Conservation (phyloP, 2,113 vertebrate genomes). For the Scatophagus argus region DNA sequence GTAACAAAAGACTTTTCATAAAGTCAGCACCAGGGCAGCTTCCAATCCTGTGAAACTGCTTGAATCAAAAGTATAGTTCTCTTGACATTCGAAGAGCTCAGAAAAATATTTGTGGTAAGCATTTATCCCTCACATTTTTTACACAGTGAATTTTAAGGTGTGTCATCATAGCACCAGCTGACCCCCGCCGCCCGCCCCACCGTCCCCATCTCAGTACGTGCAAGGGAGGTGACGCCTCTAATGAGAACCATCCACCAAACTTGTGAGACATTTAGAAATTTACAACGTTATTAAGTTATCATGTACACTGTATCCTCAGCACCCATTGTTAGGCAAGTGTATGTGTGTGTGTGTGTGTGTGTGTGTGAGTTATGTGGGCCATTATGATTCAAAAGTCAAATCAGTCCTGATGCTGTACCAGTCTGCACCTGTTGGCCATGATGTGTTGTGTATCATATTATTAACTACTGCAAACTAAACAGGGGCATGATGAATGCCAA, state of each 20-base stretch:
- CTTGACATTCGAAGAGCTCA: slow-evolving; percentile 75
- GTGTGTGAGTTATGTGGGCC: slow-evolving; percentile 47
- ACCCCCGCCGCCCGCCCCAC: too few relatives aligned
- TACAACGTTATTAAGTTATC: slow-evolving; percentile 62
- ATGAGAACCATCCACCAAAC: slow-evolving; percentile 47
- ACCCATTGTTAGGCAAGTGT: slow-evolving; percentile 64
- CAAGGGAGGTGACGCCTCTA: slow-evolving; percentile 27
- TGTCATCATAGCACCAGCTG: slow-evolving; percentile 74
- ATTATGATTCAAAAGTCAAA: slow-evolving; percentile 33
- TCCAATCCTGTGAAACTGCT: slow-evolving; percentile 63
- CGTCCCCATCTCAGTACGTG: background rate
- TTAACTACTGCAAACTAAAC: slow-evolving; percentile 47
- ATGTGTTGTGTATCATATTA: slow-evolving; percentile 19
- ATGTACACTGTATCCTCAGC: slow-evolving; percentile 65
- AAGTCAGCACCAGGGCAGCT: slow-evolving; percentile 83
- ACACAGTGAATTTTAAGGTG: slow-evolving; percentile 80
- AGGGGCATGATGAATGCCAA: slow-evolving; percentile 31
- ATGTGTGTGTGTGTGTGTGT: slow-evolving; percentile 4
- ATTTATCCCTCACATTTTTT: slow-evolving; percentile 48
- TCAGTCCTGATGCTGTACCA: background rate
- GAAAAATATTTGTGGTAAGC: slow-evolving; percentile 70
- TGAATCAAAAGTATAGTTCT: slow-evolving; percentile 68
- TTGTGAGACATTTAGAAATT: slow-evolving; percentile 59
- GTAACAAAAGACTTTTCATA: slow-evolving; percentile 71
- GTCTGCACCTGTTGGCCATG: slow-evolving; percentile 29